Evolutionary conservation across 1,140 invertebrate genomes (phyloP), one percentile per base, ranked within the genome.

Genomic region (Ips typographus): DNA sequence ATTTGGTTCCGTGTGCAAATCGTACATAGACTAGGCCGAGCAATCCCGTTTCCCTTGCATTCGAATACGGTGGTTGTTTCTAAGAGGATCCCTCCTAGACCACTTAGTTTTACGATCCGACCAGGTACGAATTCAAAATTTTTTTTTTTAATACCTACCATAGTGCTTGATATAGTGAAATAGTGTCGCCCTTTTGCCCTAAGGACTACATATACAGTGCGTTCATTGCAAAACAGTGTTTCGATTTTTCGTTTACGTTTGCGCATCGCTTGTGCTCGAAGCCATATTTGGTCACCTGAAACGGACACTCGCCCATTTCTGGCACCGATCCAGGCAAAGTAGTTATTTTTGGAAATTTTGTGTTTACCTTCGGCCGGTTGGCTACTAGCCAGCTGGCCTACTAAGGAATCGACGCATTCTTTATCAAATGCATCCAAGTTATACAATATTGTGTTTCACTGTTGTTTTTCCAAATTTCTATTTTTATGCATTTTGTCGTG

Each of bases 1-100:
- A 62, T 8, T 63, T 73, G 71, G 78, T 74, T 78, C 74, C 79
- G 79, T 80, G 79, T 80, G 79, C 79, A 80, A 80, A 78, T 57
- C 65, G 56, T 76, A 66, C 73, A 80, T 80, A 80, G 78, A 80
- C 79, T 80, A 80, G 77, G 75, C 71, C 66, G 66, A 40, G 52
- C 67, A 2, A 42, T 41, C 51, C 42, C 62, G 68, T 69, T 70
- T 67, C 71, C 55, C 36, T 63, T 69, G 65, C 79, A 80, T 79
- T 80, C 78, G 78, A 79, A 80, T 66, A 77, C 74, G 75, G 79
- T 79, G 79, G 79, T 80, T 79, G 77, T 79, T 79, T 79, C 78
- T 77, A 77, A 73, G 75, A 76, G 76, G 76, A 75, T 74, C 72
- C 72, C 74, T 76, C 76, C 75, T 77, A 72, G 71, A 76, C 75